phyloP scores from a whole-genome alignment of 30 jellyfish, hydroid and myxozoan species.

The Pelagia noctiluca region DNA sequence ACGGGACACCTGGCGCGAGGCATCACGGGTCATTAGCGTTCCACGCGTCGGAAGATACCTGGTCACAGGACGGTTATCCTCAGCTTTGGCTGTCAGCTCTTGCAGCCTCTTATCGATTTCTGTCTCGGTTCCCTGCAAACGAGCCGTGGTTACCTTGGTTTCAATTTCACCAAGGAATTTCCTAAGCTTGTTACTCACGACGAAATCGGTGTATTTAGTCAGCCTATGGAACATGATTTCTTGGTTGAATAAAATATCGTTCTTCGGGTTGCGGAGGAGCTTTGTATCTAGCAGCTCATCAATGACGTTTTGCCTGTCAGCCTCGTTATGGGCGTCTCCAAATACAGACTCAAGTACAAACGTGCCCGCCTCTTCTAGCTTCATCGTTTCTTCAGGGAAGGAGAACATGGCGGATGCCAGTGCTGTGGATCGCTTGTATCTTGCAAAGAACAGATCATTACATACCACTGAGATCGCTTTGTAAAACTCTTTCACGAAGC shows the following conservation, averaged over 20 bases:
- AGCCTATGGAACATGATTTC: conserved; percentile 80
- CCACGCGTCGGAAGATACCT: conserved; percentile 78
- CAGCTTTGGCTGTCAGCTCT: conserved; percentile 59
- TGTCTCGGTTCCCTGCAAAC: conserved; percentile 85
- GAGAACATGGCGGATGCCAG: conserved; percentile 77
- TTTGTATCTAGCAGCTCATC: conserved; percentile 86
- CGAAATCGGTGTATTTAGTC: conserved; percentile 91
- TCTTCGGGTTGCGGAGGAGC: conserved; percentile 67
- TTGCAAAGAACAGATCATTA: conserved; percentile 88
- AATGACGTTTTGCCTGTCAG: conserved; percentile 85
- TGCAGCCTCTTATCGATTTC: conserved; percentile 86
- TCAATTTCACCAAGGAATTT: conserved; percentile 87
- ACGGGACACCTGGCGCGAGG: conserved; percentile 80
- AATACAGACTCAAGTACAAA: conserved; percentile 82
- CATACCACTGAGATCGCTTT: conserved; percentile 90
- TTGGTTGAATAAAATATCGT: conserved; percentile 68
- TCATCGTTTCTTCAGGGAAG: conserved; percentile 68
- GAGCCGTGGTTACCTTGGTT: conserved; percentile 70
- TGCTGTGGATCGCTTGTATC: conserved; percentile 90
- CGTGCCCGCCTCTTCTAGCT: conserved; percentile 80
- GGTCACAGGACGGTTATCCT: conserved; percentile 66
- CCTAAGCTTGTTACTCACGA: conserved; percentile 77
- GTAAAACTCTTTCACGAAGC: conserved; percentile 89
- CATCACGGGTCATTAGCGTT: conserved; percentile 60
- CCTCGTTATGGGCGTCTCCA: conserved; percentile 90